Conservation (phyloP, 2,113 vertebrate species). For the Spheniscus mendiculus region DNA sequence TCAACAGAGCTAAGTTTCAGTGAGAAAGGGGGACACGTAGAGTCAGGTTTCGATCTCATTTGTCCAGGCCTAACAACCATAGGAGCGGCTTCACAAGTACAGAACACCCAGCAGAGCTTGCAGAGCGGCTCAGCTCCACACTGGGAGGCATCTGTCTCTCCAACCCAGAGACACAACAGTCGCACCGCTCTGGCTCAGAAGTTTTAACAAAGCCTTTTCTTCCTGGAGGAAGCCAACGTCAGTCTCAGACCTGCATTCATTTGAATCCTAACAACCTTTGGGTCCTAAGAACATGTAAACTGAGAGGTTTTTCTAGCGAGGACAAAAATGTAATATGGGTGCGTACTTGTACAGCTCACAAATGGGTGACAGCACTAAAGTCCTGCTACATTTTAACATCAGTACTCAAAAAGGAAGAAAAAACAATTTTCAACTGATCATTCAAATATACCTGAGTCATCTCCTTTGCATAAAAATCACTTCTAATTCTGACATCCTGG, state of each 20-base stretch:
- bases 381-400: not conserved
- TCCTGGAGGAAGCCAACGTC: not conserved
- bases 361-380: not conserved
- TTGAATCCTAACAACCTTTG: not conserved
- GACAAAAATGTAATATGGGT: not conserved
- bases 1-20: not conserved
- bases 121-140: not conserved
- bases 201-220: not conserved
- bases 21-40: not conserved
- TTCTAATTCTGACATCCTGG: slow-evolving; percentile 29
- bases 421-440: slow-evolving; percentile 6
- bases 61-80: not conserved
- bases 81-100: not conserved
- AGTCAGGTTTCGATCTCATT: not conserved
- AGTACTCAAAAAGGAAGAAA: not conserved
- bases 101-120: not conserved
- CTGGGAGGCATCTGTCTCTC: not conserved
- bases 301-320: not conserved
- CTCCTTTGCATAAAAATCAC: not conserved
- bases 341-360: not conserved
- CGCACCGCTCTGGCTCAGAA: not conserved
- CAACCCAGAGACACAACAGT: not conserved
- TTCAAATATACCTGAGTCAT: slow-evolving; percentile 43
- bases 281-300: not conserved
- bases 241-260: not conserved